A percentile compares a stretch with the other conserved stretches of the same genome.
Conservation (phyloP, 2,888 invertebrate genomes). For the Encarsia formosa region DNA sequence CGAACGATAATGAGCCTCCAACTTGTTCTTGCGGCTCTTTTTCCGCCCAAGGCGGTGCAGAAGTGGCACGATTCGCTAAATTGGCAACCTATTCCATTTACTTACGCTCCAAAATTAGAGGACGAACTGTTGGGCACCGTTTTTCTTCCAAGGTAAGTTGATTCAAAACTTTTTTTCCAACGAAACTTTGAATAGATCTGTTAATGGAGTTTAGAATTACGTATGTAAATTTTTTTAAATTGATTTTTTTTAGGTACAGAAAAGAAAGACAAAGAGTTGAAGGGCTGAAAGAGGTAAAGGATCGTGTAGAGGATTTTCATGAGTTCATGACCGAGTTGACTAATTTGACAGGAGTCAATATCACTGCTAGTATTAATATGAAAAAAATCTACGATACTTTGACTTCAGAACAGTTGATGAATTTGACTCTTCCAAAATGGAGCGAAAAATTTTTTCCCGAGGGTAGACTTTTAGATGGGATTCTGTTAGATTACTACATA, state of each 20-base stretch:
- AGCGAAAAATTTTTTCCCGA: constrained; percentile 51
- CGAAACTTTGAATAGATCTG: too few species aligned
- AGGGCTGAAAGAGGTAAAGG: constrained; percentile 8
- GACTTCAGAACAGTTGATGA: constrained; percentile 52
- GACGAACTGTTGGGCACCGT: constrained; percentile 22
- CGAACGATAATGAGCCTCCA: constrained; percentile 70
- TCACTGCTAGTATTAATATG: constrained; percentile 12
- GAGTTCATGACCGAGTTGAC: constrained; percentile 17
- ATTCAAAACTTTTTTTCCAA: not conserved
- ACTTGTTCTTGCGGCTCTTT: constrained; percentile 63
- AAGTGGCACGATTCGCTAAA: constrained; percentile 56
- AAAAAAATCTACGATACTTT: constrained; percentile 32
- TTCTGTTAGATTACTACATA: constrained; percentile 54
- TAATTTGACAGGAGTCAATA: constrained; percentile 14
- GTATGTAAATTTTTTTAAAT: not conserved
- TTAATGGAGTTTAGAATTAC: not conserved
- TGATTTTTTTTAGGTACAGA: constrained; percentile 12
- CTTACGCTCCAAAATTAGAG: not conserved
- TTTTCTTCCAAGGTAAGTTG: not conserved
- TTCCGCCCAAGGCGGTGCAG: constrained; percentile 57
- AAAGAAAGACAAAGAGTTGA: constrained; percentile 18
- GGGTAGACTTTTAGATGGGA: constrained; percentile 53
- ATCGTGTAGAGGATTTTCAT: constrained; percentile 2
- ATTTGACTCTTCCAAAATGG: constrained; percentile 57
- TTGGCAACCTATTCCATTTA: constrained; percentile 60